phyloP scores from a whole-genome alignment of 2,888 invertebrate genomes.

The Orthosia gracilis region DNA sequence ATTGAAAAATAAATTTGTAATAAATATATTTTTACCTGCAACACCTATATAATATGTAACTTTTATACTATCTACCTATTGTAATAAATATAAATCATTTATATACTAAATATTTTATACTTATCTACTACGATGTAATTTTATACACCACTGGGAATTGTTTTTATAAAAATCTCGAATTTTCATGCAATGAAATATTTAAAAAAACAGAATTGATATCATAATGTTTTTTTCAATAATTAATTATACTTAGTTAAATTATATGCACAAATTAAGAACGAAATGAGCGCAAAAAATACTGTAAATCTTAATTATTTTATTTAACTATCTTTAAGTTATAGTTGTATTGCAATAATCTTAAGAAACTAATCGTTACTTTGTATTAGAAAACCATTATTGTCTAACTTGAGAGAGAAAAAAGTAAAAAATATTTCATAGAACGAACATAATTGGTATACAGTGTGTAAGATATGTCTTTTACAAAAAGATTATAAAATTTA shows the following conservation, averaged over 20 bases:
- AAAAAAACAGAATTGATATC: not conserved
- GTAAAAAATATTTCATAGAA: slow-evolving; percentile 21
- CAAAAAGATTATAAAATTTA: slow-evolving; percentile 40
- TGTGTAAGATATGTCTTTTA: slow-evolving; percentile 53
- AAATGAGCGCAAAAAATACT: slow-evolving; percentile 41
- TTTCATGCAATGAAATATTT: slow-evolving; percentile 43
- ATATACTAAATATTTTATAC: slow-evolving; percentile 64
- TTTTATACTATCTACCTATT: slow-evolving; percentile 59
- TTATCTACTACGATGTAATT: slow-evolving; percentile 53
- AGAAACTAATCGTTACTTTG: not conserved
- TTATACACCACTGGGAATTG: slow-evolving; percentile 49
- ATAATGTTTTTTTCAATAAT: not conserved
- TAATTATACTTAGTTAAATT: not conserved
- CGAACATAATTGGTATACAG: slow-evolving; percentile 23
- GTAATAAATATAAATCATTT: slow-evolving; percentile 58
- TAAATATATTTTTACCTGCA: slow-evolving; percentile 50
- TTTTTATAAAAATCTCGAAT: slow-evolving; percentile 29
- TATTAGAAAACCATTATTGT: slow-evolving; percentile 16
- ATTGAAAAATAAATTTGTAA: slow-evolving; percentile 26
- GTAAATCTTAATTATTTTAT: slow-evolving; percentile 3
- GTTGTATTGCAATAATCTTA: slow-evolving; percentile 23
- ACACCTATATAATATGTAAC: slow-evolving; percentile 47
- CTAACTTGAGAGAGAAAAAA: slow-evolving; percentile 50
- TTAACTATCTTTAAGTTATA: slow-evolving; percentile 18
- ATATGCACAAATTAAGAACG: slow-evolving; percentile 45